A percentile compares a stretch with the other conserved stretches of the same genome.
phyloP scores from a whole-genome alignment of 2,797 vertebrate genomes.

The Sternotherus odoratus region DNA sequence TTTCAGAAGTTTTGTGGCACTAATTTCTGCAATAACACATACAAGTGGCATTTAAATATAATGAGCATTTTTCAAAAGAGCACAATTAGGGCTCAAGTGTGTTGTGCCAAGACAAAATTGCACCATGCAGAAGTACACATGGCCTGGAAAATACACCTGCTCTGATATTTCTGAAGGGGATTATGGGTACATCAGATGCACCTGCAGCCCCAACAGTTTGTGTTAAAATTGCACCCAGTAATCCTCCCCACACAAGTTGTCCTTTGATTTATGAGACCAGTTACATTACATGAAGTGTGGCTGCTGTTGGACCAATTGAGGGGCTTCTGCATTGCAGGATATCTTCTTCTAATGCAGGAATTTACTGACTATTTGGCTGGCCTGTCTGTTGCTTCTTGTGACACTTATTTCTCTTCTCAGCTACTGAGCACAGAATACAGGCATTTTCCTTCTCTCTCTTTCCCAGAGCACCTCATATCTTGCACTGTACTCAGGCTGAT shows the following conservation, averaged over 20 bases:
- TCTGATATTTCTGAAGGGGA: background rate
- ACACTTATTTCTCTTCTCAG: too few relatives aligned
- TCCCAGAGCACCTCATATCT: too few relatives aligned
- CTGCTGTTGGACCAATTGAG: background rate
- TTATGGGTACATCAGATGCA: background rate
- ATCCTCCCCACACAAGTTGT: background rate
- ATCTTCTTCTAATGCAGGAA: background rate
- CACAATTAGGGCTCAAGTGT: background rate
- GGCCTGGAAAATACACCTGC: background rate
- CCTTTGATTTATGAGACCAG: background rate
- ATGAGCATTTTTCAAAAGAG: background rate
- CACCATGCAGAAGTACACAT: background rate
- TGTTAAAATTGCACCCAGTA: background rate
- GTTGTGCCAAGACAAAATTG: background rate
- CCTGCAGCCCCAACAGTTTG: background rate
- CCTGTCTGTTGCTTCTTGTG: too few relatives aligned
- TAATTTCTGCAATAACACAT: conserved; percentile 17
- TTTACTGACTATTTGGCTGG: too few relatives aligned
- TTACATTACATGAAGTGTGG: background rate
- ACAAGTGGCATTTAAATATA: background rate
- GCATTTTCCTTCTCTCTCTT: too few relatives aligned
- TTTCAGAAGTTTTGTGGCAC: background rate
- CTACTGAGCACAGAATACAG: too few relatives aligned
- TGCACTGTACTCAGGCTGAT: too few relatives aligned
- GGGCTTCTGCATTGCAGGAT: background rate